Evolutionary conservation across 2,888 invertebrate genomes (phyloP), one percentile per base, ranked within the genome.

Genomic region (Papilio elwesi): DNA sequence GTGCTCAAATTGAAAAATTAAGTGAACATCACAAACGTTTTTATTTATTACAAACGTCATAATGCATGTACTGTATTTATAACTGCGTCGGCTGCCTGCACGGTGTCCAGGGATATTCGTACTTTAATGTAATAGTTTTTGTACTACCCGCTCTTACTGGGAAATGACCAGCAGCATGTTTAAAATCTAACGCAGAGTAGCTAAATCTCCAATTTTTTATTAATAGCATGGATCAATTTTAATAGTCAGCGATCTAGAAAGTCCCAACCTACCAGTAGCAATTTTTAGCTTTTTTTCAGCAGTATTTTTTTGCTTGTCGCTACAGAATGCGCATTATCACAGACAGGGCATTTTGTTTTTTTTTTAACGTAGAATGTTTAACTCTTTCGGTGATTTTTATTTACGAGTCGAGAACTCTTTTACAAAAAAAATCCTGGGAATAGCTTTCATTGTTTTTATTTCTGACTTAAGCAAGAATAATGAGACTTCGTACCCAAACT

Each of bases 361-460:
- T 63, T 70, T 70, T 70, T 47, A 63, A 52, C 43, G 70, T 47
- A 63, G 70, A 63, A 70, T 70, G 63, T 70, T 70, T 70, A 70
- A 70, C 70, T 63, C 63, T 43, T 36, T 47, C 70, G 38, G 63
- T 63, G 63, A 70, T 70, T 63, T 53, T 63, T 63, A 53, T 52
- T 63, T 52, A 70, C 70, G 63, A 47, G 16, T 63, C 53, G 47
- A 52, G 52, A 70, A 70, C 52, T 63, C 63, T 49, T 51, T n/a
- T 12, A 11, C 52, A 15, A 52, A 43, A 43, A 51, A 62, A 62
- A 52, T 62, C 48, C 55, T 68, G 68, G 57, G 55, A 68, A 57
- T 68, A 13, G 16, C 53, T 38, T 38, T 38, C 16, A 55, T 48
- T 57, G 68, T 57, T 68, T 36, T 49, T 57, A n/a, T 68, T 68